These are phyloP conservation scores for Aplodontia rufa DNA, from an alignment of 2,113 vertebrate genomes.

Conservation along the genomic window DNA sequence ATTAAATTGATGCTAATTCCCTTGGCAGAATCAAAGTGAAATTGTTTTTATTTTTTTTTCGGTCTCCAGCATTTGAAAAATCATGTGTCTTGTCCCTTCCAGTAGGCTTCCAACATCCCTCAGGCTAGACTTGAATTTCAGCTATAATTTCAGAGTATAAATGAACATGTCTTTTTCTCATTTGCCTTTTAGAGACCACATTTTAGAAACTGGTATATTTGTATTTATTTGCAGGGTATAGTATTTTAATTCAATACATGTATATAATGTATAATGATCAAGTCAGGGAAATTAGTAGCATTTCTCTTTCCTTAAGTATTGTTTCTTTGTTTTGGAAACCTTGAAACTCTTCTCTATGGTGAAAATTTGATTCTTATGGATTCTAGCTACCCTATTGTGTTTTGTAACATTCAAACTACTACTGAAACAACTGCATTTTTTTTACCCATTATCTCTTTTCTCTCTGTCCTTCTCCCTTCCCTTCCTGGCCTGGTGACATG, in stretches of 20 bases:
- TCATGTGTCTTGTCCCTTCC: neutral
- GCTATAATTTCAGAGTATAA: neutral
- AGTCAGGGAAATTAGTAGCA: neutral
- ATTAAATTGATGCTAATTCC: conserved; percentile 37
- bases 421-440: neutral
- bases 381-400: neutral
- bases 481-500: neutral
- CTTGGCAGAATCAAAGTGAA: neutral
- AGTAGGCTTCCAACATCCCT: neutral
- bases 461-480: neutral
- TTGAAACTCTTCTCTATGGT: neutral
- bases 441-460: neutral
- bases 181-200: conserved; percentile 1
- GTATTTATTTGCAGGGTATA: neutral
- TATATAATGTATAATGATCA: neutral
- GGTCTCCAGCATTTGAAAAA: neutral
- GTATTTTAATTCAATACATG: neutral
- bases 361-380: neutral
- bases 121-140: neutral
- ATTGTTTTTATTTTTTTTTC: neutral
- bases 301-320: neutral
- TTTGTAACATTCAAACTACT: neutral
- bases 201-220: neutral
- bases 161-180: conserved; percentile 15
- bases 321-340: neutral